Percentiles rank a stretch among this genome's conserved stretches.
Evolutionary conservation across 2,113 vertebrate species (phyloP).

Genomic region (Proteles cristata): DNA sequence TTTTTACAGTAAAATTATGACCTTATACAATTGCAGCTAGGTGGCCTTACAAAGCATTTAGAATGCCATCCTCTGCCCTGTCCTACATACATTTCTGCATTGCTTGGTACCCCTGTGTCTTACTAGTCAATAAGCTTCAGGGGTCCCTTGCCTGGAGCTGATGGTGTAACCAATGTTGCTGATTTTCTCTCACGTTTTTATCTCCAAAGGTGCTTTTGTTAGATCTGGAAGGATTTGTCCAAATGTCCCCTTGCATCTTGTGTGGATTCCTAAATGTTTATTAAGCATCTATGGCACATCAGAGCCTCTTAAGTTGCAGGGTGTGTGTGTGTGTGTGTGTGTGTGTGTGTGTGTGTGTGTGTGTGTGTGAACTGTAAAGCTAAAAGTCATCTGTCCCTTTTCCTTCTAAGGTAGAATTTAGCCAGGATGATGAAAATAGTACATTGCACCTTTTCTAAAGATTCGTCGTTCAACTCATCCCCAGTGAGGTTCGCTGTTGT

Average conservation of each 20-base stretch:
- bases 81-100: not conserved
- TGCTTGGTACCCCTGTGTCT: not conserved
- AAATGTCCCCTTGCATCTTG: not conserved
- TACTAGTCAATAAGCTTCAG: not conserved
- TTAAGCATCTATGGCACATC: not conserved
- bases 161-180: not conserved
- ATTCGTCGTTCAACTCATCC: not conserved
- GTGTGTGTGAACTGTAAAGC: not conserved
- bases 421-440: conserved; percentile 32
- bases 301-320: not conserved
- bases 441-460: not conserved
- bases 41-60: not conserved
- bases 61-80: not conserved
- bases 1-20: conserved; percentile 34
- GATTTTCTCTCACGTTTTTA: not conserved
- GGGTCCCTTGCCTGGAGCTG: not conserved
- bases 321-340: no score
- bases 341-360: no score
- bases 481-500: not conserved
- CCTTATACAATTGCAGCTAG: not conserved
- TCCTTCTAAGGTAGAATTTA: not conserved
- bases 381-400: not conserved
- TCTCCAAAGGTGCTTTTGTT: not conserved
- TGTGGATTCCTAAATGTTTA: not conserved
- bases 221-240: not conserved